Evolutionary conservation across 2,888 invertebrate species (phyloP), one percentile per base, ranked within the genome.

Genomic region (Troides oblongomaculatus): DNA sequence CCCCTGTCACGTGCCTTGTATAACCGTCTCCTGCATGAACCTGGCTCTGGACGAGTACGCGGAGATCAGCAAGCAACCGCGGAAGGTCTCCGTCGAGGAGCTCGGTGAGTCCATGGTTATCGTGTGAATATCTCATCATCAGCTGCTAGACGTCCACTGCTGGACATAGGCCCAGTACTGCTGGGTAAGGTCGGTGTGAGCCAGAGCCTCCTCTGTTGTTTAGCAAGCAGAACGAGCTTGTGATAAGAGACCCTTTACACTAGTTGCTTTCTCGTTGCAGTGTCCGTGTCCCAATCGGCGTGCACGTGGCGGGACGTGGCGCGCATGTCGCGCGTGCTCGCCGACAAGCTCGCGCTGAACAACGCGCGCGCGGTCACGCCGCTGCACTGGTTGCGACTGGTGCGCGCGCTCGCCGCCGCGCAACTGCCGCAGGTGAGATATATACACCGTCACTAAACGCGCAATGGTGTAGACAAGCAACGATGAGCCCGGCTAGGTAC

Each of bases 1-100:
- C 72, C 96, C 96, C 66, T 97, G 96, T 84, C 97, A 97, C 89
- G 95, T 98, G 89, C 96, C 96, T 8, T 97, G 97, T 89, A 96
- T 98, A 85, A 96, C 97, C 21, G 95, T 97, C 53, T 95, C 97
- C 72, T 96, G 97, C 77, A 96, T 97, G 90, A 95, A 97, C 89
- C 94, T 97, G 79, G 97, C 97, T 71, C 93, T 97, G 75, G 97
- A 97, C 74, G 95, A 96, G 77, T 93, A 94, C 81, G 94, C 95
- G 70, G 90, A 94, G 71, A 72, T 77, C 43, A 81, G 81, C 30
- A 93, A 94, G 72, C 89, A 92, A 72, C 87, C 94, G 75, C 88
- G 94, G 68, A 92, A 94, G 73, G 86, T 90, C 1, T 82, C 88
- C 25, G 93, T 95, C 66, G 94, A 95, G 75, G 96, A 96, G 82